A percentile compares a stretch with the other conserved stretches of the same genome.
Conservation (phyloP, 2,888 invertebrate species). For the Oscheius sp. region DNA sequence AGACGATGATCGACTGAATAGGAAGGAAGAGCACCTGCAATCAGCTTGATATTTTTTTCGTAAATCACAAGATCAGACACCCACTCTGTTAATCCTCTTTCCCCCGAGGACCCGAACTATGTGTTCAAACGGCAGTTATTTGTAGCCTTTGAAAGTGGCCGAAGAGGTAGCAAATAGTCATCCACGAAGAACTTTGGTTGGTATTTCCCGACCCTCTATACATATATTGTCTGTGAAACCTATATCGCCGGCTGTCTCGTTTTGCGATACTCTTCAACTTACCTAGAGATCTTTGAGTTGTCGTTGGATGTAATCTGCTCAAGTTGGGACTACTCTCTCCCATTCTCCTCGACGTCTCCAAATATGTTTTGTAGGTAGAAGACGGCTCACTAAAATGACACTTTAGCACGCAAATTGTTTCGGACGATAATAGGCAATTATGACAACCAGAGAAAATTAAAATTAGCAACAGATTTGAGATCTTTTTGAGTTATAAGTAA, state of each 20-base stretch:
- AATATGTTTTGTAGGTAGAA: neutral
- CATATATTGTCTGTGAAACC: no score
- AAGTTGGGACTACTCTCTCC: constrained; percentile 56
- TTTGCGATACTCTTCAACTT: no score
- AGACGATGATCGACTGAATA: constrained; percentile 23
- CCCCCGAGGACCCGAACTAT: neutral
- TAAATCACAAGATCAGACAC: no score
- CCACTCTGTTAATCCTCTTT: constrained; percentile 12
- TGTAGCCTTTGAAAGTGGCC: neutral
- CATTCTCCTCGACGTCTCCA: constrained; percentile 41
- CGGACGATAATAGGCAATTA: no score
- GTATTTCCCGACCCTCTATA: no score
- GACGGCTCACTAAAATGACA: neutral
- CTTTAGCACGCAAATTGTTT: neutral
- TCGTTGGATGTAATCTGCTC: constrained; percentile 46
- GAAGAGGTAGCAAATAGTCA: no score
- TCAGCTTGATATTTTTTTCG: neutral
- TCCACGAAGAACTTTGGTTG: no score
- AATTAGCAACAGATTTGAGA: no score
- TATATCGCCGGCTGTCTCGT: neutral
- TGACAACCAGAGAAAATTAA: no score
- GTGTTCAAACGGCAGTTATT: neutral
- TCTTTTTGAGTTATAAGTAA: no score
- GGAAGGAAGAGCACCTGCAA: constrained; percentile 27
- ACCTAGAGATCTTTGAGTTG: constrained; percentile 49